Base-by-base conservation (phyloP, 2,113 vertebrate genomes). In the Paraplagusia blochii region DNA sequence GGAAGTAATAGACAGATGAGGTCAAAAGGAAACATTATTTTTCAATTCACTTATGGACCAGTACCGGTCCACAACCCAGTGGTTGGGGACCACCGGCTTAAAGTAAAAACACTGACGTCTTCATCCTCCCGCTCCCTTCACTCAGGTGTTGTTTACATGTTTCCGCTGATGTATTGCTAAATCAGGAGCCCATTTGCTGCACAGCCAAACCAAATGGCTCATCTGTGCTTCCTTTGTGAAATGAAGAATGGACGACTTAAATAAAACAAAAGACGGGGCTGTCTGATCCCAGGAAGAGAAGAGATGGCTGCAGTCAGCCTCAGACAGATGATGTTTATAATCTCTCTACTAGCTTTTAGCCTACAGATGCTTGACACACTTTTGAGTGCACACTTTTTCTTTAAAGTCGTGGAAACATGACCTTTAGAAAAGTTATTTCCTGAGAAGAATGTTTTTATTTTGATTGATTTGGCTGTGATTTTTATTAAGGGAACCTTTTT, bases 171-270 rank as follows among this genome's bases (percentile, higher is more conserved):
- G 69, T 43, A 70, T 68, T 42, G 43, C 45, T 35, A 38, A 40
- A 64, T 74, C 52, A 58, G 54, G 49, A 51, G 57, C 49, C 46
- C 69, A 39, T 70, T 58, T 62, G 59, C 66, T 56, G 62, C 46
- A 59, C 65, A 67, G 62, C 48, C 44, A 44, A 58, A 40, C 80
- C 77, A 81, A 72, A 74, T 79, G 77, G 72, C 74, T 82, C 63
- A 46, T 51, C 33, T 45, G 44, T 46, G 72, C 72, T 76, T 77
- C 69, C 64, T 69, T 66, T 35, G 15, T 6, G 44, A 59, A 66
- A 71, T 59, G 52, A 63, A 57, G 53, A 74, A 66, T 59, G 47
- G 62, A 62, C 50, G 77, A 50, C 53, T 16, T 50, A 57, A 58
- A 69, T 49, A 17, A 69, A 54, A 76, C 56, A 46, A 79, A 63